Conservation (phyloP, 2,113 vertebrate species). For the Mus musculus region GRCm39 chr12:103846501-103847000, state of each 20-base stretch:
- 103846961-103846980: no score
- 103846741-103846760: neutral
- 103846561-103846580: no score
- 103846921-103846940: no score
- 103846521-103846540: neutral
- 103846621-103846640: neutral
- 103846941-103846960: no score
- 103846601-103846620: neutral
- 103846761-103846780: neutral
- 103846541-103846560: neutral
- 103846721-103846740: neutral
- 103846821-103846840: no score
- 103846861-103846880: no score
- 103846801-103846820: neutral
- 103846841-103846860: no score
- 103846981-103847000: no score
- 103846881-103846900: no score
- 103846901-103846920: no score
- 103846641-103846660: neutral
- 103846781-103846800: neutral
- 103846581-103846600: neutral
- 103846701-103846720: neutral
- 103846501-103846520: neutral
- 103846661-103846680: neutral
- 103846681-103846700: neutral